phyloP scores from a whole-genome alignment of 2,113 vertebrate genomes.

The Spermophilus dauricus region DNA sequence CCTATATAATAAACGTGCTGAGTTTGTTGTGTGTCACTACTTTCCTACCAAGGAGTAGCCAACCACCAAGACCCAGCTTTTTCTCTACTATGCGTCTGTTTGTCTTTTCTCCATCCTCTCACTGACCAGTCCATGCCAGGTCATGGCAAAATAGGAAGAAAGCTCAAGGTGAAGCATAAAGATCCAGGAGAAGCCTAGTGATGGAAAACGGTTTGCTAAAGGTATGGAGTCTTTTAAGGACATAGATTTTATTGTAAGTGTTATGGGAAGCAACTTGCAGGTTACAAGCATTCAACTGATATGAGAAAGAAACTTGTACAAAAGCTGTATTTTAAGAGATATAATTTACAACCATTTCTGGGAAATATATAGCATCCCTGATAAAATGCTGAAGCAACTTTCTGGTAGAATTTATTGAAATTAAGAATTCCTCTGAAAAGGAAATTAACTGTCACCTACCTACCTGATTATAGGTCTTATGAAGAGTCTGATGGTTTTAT shows the following conservation, averaged over 20 bases:
- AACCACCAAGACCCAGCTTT: too few species aligned
- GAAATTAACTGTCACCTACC: background rate
- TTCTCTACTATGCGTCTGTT: too few species aligned
- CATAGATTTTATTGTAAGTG: background rate
- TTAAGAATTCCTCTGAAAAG: slow-evolving; percentile 31
- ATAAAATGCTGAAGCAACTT: slow-evolving; percentile 11
- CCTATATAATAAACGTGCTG: too few species aligned
- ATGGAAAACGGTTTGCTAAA: background rate
- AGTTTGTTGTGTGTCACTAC: too few species aligned
- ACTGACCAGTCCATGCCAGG: too few species aligned
- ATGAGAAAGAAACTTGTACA: background rate
- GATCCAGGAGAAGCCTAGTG: background rate
- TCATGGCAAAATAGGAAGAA: background rate
- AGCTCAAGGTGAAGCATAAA: too few species aligned
- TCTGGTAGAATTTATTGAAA: background rate
- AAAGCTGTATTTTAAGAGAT: background rate
- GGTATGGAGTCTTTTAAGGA: background rate
- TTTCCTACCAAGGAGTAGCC: too few species aligned
- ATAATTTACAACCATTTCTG: background rate
- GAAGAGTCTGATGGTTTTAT: background rate
- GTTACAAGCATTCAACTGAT: background rate
- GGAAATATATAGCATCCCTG: slow-evolving; percentile 14
- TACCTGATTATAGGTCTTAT: background rate
- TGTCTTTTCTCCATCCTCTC: too few species aligned
- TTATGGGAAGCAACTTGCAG: background rate